These are phyloP conservation scores for Sinocyclocheilus anshuiensis DNA, from an alignment of 2,113 vertebrate genomes.

Conservation along the genomic window DNA sequence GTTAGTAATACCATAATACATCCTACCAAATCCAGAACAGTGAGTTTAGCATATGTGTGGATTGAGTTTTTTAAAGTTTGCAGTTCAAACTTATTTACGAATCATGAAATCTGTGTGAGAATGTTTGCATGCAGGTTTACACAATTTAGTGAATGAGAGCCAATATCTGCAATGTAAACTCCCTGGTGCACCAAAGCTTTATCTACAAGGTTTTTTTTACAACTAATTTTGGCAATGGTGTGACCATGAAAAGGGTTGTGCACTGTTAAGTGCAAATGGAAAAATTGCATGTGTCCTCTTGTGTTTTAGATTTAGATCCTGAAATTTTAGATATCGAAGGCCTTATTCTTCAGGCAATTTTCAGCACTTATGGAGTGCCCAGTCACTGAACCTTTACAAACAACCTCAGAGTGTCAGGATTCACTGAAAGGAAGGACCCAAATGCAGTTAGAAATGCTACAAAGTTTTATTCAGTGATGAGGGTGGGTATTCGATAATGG, in stretches of 20 bases:
- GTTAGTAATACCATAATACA: background rate
- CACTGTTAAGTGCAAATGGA: background rate
- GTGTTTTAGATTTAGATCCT: slow-evolving; percentile 11
- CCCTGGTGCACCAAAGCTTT: background rate
- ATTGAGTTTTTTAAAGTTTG: too few relatives aligned
- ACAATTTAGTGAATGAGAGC: background rate
- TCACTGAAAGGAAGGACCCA: too few relatives aligned
- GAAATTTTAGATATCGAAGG: background rate
- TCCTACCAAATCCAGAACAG: background rate
- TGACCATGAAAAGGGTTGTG: background rate
- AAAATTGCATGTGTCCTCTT: background rate
- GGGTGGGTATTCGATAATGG: too few relatives aligned
- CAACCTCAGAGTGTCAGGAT: background rate
- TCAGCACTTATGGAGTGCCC: background rate
- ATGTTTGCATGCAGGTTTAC: background rate
- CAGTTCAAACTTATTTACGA: background rate
- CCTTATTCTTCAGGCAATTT: background rate
- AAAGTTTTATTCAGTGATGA: too few relatives aligned
- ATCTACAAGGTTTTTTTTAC: background rate
- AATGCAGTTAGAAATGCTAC: too few relatives aligned
- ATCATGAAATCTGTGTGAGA: background rate
- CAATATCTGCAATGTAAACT: background rate
- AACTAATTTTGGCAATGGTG: background rate
- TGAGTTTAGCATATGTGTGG: background rate
- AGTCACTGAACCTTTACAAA: background rate